Base-by-base conservation (phyloP, 2,888 invertebrate species). In the Drosophila austrosaltans region DNA sequence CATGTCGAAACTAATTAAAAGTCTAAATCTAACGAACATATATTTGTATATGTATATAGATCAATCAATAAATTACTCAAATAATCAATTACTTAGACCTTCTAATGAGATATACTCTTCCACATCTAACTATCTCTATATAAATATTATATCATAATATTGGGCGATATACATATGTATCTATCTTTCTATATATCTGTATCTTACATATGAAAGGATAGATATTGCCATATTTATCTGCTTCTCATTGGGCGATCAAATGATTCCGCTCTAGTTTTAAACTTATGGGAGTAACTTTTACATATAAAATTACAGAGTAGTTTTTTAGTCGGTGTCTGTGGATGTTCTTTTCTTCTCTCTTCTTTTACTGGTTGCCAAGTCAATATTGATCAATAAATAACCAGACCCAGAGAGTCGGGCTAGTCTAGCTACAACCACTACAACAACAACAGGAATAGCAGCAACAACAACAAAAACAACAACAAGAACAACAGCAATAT, bases 371-470 rank as follows among this genome's bases (percentile, higher is more conserved):
- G 69, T 62, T 72, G 78, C 81, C 81, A 76, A 79, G 82, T 87
- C 84, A 88, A 87, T 86, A 86, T 86, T 88, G 86, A 87, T 87
- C 73, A 87, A 86, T 88, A 87, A 88, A 86, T 86, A 86, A 85
- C 73, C 57, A 59, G 59, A 59, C 66, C 58, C 32, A 60, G 44
- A 44, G 42, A 44, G 42, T 12, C 53, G 16, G 16, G 22, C 56
- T 56, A 69, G 60, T 56, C 53, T 42, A 53, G 53, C 32, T 66
- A 69, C 66, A 78, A 62, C 60, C 56, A 44, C 78, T 68, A 72
- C 68, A 72, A 72, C 78, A 69, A 72, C 68, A 72, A 72, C 72
- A 69, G 53, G 58, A 77, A 69, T 65, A 77, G 59, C 60, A 61
- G 39, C 78, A 69, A 71, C 68, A 72, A 72, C 72, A 69, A 54